Base-by-base conservation (phyloP, 35 echinoderm and acorn worm genomes). In the Apostichopus japonicus region DNA sequence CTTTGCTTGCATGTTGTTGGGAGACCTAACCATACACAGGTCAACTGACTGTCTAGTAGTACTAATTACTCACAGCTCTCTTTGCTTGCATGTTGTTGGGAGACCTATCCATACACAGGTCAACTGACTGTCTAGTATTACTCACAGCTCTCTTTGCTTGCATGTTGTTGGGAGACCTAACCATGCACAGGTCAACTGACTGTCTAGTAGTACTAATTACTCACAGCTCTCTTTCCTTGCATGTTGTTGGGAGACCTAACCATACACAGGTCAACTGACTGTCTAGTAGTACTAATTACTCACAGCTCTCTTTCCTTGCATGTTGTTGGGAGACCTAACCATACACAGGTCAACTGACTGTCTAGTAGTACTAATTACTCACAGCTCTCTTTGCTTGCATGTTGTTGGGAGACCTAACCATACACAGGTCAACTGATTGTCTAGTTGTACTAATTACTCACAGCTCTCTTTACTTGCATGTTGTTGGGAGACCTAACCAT, bases 41-140 rank as follows among this genome's bases (percentile, higher is more conserved):
- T 44, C 33, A 4, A 44, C 33, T 44, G 33, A 44, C 33, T 44
- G 33, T 44, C 2, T 44, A 44, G 16, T 5, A 1, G 0, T 52
- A 87, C 62, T 14, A 90, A 10, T 80, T 94, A 94, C 86, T 80
- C 78, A 77, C 79, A 65, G 53, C 51, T 90, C 17, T 79, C 72
- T 58, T 24, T 53, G 54, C 14, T 70, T 23, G 7, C 90, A 57
- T 23, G 57, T 84, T n/a, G n/a, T 44, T 44, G 2, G 33, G 33
- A 44, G 33, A 44, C 33, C 33, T 44, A 44, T 4, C 33, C 33
- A 44, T 44, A 3, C 33, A 44, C 33, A 44, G 33, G 33, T 44
- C 33, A 4, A 44, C 33, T 44, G 33, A 44, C 33, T 44, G 33
- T 44, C 2, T 44, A 44, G 16, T 5, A 10, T 80, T 94, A 94